Evolutionary conservation across 2,113 vertebrate species (phyloP).

Genomic region (Lycaon pictus): DNA sequence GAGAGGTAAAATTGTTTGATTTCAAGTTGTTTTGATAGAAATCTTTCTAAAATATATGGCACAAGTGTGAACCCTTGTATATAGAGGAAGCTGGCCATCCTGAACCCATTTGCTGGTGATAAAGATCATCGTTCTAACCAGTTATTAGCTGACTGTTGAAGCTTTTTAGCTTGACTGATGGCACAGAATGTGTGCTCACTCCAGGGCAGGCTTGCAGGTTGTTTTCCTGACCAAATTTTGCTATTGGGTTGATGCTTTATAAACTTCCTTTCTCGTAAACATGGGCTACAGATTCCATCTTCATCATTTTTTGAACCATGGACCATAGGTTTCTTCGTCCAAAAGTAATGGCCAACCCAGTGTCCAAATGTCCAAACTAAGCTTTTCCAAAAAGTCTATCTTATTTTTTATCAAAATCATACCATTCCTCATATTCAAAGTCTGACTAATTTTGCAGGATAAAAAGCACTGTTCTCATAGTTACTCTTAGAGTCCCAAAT

Average conservation of each 20-base stretch:
- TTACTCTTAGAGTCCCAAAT: background rate
- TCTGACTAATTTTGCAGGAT: background rate
- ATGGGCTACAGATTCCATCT: background rate
- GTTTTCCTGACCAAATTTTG: conserved; percentile 15
- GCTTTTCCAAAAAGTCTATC: conserved; percentile 27
- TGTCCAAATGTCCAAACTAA: background rate
- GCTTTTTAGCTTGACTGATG: background rate
- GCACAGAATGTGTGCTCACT: background rate
- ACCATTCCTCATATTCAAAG: background rate
- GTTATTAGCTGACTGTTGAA: background rate
- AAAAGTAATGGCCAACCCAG: background rate
- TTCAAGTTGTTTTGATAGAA: conserved; percentile 21
- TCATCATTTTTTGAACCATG: background rate
- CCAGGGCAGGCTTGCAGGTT: background rate
- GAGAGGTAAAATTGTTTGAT: background rate
- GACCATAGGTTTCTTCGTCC: background rate
- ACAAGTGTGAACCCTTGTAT: background rate
- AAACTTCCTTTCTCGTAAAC: conserved; percentile 22
- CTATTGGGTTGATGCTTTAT: background rate
- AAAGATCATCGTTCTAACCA: background rate
- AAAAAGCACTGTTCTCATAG: background rate
- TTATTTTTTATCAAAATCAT: background rate
- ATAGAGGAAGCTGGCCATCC: background rate
- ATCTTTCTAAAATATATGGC: background rate
- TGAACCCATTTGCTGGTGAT: background rate